Evolutionary conservation across 2,113 vertebrate genomes (phyloP).

Genomic region (Platichthys stellatus): DNA sequence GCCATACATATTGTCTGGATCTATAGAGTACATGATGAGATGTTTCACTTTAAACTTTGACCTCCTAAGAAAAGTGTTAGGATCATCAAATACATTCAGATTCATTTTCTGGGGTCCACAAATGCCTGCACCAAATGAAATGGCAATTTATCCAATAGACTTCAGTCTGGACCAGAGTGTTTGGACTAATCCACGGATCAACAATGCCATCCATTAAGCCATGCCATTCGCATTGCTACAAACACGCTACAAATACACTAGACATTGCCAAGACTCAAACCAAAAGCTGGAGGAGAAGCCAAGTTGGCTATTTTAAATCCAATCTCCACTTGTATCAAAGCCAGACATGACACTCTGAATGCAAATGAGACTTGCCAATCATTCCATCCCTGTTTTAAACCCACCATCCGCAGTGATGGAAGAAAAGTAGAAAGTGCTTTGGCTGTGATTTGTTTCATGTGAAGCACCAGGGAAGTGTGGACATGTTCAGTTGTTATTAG

Average conservation of each 20-base stretch:
- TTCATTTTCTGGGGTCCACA: not conserved
- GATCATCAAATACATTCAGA: too few relatives aligned
- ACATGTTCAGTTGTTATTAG: constrained; percentile 88
- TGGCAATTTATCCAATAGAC: not conserved
- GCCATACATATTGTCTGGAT: not conserved
- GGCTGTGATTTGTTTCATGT: constrained; percentile 60
- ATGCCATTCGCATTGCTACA: not conserved
- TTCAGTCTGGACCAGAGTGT: constrained; percentile 6
- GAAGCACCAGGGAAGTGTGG: constrained; percentile 53
- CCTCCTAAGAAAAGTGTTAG: too few relatives aligned
- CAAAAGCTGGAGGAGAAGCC: constrained; percentile 30
- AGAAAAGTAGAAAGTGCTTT: constrained; percentile 44
- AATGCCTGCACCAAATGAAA: not conserved
- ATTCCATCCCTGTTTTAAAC: constrained; percentile 41
- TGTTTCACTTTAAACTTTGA: too few relatives aligned
- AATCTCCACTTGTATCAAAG: constrained; percentile 63
- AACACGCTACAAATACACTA: constrained; percentile 23
- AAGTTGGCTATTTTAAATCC: constrained; percentile 58
- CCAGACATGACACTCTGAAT: constrained; percentile 57
- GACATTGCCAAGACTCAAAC: constrained; percentile 36
- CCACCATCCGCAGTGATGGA: constrained; percentile 13
- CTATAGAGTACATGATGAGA: too few relatives aligned
- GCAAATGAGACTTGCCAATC: constrained; percentile 70
- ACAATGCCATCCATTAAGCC: not conserved
- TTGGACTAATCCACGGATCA: not conserved